Conservation (phyloP, 2,113 vertebrate genomes). For the Struthidea cinerea region DNA sequence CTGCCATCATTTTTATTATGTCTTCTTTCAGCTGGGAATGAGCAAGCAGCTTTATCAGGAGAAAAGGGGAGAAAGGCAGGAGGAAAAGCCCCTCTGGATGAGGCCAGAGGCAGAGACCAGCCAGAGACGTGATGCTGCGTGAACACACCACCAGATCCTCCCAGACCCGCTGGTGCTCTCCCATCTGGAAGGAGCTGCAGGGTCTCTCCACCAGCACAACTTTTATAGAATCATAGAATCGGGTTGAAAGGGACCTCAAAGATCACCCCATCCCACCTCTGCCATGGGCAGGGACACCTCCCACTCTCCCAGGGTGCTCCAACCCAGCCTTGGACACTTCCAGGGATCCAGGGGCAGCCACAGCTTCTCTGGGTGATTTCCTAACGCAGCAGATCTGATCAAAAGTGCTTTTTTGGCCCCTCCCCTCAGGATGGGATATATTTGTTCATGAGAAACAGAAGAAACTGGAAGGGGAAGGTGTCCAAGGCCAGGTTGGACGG, state of each 20-base stretch:
- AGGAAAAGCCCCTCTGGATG: background rate
- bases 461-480: background rate
- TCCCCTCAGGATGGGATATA: background rate
- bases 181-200: background rate
- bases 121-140: rapidly evolving
- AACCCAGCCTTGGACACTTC: background rate
- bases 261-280: rapidly evolving
- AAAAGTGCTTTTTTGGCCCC: background rate
- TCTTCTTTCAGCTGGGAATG: background rate
- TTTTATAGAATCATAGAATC: background rate
- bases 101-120: rapidly evolving
- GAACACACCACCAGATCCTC: rapidly evolving
- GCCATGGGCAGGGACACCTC: background rate
- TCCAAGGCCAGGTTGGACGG: rapidly evolving
- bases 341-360: background rate
- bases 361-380: background rate
- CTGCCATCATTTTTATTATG: slow-evolving; percentile 14
- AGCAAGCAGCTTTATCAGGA: background rate
- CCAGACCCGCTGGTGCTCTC: rapidly evolving
- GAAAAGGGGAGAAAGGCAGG: background rate
- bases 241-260: background rate
- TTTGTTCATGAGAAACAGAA: background rate
- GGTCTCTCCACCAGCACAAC: background rate
- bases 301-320: background rate
- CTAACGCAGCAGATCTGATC: background rate